Evolutionary conservation across 2,888 invertebrate species (phyloP), one percentile per base, ranked within the genome.

Genomic region (Drosophila barbarae): DNA sequence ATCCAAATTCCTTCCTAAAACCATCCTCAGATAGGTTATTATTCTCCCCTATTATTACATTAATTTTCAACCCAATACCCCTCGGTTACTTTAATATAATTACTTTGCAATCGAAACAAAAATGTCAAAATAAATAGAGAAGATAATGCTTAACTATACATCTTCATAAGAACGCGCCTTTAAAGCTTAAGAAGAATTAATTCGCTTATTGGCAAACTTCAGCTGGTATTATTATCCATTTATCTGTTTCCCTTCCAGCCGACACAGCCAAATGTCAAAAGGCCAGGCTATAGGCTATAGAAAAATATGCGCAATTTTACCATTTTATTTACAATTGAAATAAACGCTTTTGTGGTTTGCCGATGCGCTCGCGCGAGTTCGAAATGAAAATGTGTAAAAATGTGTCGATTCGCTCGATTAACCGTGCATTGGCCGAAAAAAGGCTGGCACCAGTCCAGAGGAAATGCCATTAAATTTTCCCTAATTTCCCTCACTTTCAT

Each of bases 361-460:
- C 30, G 53, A 63, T 49, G 70, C 65, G 72, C 74, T 70, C 59
- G 61, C 56, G 64, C 56, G 66, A 61, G 44, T 58, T 52, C n/a
- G 34, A 64, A 52, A 72, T 47, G 28, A 49, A 57, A 30, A 55
- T 9, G n/a, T 44, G 34, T 41, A 23, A 49, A 57, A 30, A 55
- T 9, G n/a, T 44, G 34, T 41, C 46, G 42, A 67, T 51, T 47
- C 21, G 18, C 23, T 28, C 36, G 34, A 52, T 61, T 58, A 10
- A 9, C 0, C 28, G 56, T 72, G 65, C 59, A 53, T 55, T 68
- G 36, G n/a, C 44, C 30, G 13, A 35, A 44, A 13, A 18, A 23
- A 5, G 10, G 3, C 21, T 46, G 52, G 44, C 52, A 46, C 10
- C 30, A 3, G n/a, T 51, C 63, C 64, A 63, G 36, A 32, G 36